Base-by-base conservation (phyloP, 2,797 vertebrate species). In the Cossypha caffra region DNA sequence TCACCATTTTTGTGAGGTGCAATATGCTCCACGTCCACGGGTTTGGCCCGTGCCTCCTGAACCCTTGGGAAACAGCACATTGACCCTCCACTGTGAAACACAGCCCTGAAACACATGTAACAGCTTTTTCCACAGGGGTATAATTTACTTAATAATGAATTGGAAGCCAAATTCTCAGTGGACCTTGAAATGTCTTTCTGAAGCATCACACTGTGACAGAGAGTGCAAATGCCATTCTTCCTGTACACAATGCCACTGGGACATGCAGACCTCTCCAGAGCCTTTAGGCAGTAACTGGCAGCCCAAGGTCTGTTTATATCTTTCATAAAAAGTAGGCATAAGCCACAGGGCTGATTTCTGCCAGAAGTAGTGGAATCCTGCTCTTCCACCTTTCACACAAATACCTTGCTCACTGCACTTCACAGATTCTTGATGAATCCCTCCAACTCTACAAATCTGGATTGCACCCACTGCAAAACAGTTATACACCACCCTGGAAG, bases 401-500 rank as follows among this genome's bases (percentile, higher is more conserved):
- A 7, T 1, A 5, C 47, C 63, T 47, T 48, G 33, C 48, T 89
- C 10, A 3, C 40, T 64, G n/a, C 1, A 0, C 24, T n/a, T 55
- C 48, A 38, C 17, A 61, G n/a, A 29, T 14, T 42, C 48, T 20
- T 7, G 1, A 11, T 50, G 74, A 86, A 91, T 37, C 24, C 48
- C 19, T 77, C 25, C 40, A 82, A 9, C 54, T 54, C 13, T 43
- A 23, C 0, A 0, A 40, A 48, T 33, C 0, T 0, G 50, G 69
- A 55, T 15, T 57, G 45, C 18, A 61, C 13, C 26, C 28, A 6
- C 25, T 62, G 55, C 40, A 90, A 79, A 76, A 25, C 23, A 50
- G 15, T 45, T 74, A 37, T 0, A 45, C 16, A 26, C 9, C 43
- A 14, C 10, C 12, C 62, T 55, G 28, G 21, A 54, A 71, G 38